phyloP scores from a whole-genome alignment of 2,797 vertebrate genomes.

The Sarcophilus harrisii region DNA sequence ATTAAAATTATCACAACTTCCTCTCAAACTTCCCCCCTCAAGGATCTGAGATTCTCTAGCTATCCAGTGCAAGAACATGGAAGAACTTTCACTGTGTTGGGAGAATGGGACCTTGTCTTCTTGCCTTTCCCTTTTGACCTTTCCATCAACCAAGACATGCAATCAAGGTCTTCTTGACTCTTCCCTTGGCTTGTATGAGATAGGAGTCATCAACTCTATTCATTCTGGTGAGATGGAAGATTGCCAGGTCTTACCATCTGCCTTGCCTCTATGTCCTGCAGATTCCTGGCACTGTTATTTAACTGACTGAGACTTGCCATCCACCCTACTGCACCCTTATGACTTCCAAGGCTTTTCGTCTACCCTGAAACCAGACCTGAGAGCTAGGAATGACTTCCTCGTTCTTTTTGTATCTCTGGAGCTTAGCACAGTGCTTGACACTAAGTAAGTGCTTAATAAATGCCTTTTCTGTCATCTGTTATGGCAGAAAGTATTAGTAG shows the following conservation, averaged over 20 bases:
- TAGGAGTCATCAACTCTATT: neutral
- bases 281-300: neutral
- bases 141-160: neutral
- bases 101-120: neutral
- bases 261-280: neutral
- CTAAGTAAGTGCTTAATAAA: neutral
- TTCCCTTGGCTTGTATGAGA: neutral
- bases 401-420: neutral
- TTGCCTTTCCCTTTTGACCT: neutral
- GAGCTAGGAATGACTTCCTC: neutral
- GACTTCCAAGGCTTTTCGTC: neutral
- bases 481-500: neutral
- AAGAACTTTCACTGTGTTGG: neutral
- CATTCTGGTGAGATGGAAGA: neutral
- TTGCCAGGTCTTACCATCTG: neutral
- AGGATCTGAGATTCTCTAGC: neutral
- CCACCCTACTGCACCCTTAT: neutral
- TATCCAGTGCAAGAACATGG: neutral
- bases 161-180: neutral
- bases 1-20: neutral
- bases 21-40: neutral
- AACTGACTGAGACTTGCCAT: neutral
- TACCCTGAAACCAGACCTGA: neutral
- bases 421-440: neutral
- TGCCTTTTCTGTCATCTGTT: neutral